Evolutionary conservation across 2,797 vertebrate genomes (phyloP).

Genomic region (Euphonia xanthogaster): DNA sequence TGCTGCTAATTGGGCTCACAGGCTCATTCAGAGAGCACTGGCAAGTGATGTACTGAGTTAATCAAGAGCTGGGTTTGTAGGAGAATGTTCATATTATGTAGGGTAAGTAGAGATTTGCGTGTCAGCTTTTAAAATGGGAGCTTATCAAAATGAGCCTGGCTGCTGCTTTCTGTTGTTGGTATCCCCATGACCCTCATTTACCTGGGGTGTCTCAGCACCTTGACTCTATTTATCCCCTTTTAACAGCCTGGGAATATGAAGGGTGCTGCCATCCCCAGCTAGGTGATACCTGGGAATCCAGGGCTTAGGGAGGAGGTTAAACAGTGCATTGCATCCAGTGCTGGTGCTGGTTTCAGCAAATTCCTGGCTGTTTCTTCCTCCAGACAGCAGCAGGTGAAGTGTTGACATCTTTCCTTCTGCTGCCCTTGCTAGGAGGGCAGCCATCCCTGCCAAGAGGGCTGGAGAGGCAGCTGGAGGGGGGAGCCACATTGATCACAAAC

Average conservation of each 20-base stretch:
- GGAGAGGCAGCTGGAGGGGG: not conserved
- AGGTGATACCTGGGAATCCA: not conserved
- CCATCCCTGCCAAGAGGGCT: not conserved
- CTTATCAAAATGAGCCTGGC: conserved; percentile 2
- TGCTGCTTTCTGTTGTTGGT: not conserved
- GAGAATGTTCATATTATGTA: conserved; percentile 46
- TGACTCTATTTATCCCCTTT: not conserved
- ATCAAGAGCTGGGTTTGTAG: conserved; percentile 51
- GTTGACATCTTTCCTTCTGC: not conserved
- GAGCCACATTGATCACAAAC: not conserved
- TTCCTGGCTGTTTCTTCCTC: not conserved
- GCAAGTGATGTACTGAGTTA: conserved; percentile 59
- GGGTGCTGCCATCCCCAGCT: not conserved
- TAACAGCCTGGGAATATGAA: accelerated
- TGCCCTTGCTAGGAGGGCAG: not conserved
- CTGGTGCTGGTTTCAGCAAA: not conserved
- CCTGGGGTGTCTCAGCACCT: not conserved
- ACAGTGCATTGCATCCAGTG: not conserved
- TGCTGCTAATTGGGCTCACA: conserved; percentile 71
- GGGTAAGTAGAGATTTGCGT: conserved; percentile 63
- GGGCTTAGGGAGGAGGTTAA: not conserved
- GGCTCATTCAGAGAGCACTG: conserved; percentile 41
- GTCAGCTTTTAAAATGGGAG: conserved; percentile 23
- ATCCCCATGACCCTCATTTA: not conserved
- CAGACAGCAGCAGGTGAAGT: not conserved